These are phyloP conservation scores for Hylyphantes graminicola DNA, from an alignment of 1,140 invertebrate genomes.

Conservation along the genomic window DNA sequence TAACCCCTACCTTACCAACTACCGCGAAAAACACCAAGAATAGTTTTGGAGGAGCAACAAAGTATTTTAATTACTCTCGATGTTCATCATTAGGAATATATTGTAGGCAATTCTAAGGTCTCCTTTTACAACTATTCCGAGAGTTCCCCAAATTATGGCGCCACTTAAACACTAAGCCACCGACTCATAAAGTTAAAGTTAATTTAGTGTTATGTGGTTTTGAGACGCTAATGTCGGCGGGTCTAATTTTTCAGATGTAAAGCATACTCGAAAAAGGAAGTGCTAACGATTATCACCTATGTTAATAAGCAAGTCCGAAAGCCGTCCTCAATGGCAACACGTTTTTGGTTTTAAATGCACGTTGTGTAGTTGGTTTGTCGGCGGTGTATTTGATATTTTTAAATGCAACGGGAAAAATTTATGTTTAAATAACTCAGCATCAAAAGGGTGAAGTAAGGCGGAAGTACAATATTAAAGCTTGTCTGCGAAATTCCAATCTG, in stretches of 20 bases:
- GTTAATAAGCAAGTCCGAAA: conserved; percentile 48
- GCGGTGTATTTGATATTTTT: too few relatives aligned
- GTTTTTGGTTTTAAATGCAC: conserved; percentile 15
- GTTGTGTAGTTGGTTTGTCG: too few relatives aligned
- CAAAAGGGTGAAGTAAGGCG: too few relatives aligned
- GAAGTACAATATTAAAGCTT: too few relatives aligned
- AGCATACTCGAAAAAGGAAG: conserved; percentile 55
- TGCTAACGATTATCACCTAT: conserved; percentile 52
- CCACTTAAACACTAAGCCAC: conserved; percentile 48
- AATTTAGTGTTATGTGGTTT: conserved; percentile 56
- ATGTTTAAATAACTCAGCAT: too few relatives aligned
- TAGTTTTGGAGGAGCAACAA: conserved; percentile 26
- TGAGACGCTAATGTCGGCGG: conserved; percentile 42
- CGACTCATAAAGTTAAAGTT: conserved; percentile 55
- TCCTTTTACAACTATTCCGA: background rate
- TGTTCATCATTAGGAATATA: conserved; percentile 51
- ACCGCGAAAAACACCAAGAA: conserved; percentile 16
- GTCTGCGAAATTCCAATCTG: too few relatives aligned
- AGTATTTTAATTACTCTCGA: conserved; percentile 42
- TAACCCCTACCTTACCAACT: conserved; percentile 38
- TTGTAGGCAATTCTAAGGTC: conserved; percentile 19
- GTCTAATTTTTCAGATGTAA: conserved; percentile 56
- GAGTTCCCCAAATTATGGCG: conserved; percentile 40
- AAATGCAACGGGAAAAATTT: too few relatives aligned
- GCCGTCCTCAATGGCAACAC: conserved; percentile 15